Evolutionary conservation across 2,797 vertebrate species (phyloP).

Genomic region (Coreius guichenoti): DNA sequence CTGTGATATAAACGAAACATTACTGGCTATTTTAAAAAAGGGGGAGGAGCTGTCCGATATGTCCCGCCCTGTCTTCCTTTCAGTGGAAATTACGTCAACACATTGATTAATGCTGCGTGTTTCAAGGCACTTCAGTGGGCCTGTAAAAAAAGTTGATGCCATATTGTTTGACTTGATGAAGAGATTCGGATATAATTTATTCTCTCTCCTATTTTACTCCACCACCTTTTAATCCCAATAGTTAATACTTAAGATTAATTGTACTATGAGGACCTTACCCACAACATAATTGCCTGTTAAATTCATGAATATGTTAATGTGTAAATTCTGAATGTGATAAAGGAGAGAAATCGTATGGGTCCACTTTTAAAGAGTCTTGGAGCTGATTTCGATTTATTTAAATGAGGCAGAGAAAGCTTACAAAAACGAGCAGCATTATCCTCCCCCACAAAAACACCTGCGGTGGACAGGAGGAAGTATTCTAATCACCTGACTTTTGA

Average conservation of each 20-base stretch:
- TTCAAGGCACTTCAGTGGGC: too few species aligned
- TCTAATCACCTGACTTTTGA: slow-evolving; percentile 67
- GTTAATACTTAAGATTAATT: slow-evolving; percentile 38
- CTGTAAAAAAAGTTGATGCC: not conserved
- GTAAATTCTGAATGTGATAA: not conserved
- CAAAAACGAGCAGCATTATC: slow-evolving; percentile 26
- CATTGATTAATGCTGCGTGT: too few species aligned
- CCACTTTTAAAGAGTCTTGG: slow-evolving; percentile 26
- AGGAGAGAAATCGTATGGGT: not conserved
- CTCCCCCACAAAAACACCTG: not conserved
- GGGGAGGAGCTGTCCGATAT: too few species aligned
- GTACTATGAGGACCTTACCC: slow-evolving; percentile 25
- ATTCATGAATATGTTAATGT: slow-evolving; percentile 39
- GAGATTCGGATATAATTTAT: slow-evolving; percentile 21
- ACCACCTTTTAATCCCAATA: slow-evolving; percentile 17
- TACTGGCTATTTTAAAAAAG: too few species aligned
- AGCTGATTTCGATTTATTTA: slow-evolving; percentile 48
- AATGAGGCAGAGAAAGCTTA: slow-evolving; percentile 41
- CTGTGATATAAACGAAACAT: too few species aligned
- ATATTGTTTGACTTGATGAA: slow-evolving; percentile 26
- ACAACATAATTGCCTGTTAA: slow-evolving; percentile 39
- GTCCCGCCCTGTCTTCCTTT: too few species aligned
- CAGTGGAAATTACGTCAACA: too few species aligned
- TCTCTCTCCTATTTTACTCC: not conserved
- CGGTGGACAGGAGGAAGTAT: slow-evolving; percentile 44